Evolutionary conservation across 1,140 invertebrate genomes (phyloP).

Genomic region (Ganaspis sp.): DNA sequence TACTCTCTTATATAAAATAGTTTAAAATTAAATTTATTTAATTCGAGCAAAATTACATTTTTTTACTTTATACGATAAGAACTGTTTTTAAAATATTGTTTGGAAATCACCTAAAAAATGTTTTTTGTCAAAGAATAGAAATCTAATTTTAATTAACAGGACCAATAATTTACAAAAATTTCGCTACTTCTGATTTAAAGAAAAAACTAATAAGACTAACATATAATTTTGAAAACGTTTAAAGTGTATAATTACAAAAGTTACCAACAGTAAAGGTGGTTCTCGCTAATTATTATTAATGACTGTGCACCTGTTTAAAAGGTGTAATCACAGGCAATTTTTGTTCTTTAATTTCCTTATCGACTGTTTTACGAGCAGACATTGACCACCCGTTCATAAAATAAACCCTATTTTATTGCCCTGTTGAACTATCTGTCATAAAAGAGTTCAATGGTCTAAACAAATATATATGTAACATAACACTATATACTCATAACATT

Average conservation of each 20-base stretch:
- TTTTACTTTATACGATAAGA: no score
- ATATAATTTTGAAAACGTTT: not conserved
- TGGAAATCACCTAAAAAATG: no score
- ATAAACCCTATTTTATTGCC: slow-evolving; percentile 46
- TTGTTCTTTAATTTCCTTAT: slow-evolving; percentile 42
- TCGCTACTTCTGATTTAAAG: no score
- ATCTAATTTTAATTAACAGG: no score
- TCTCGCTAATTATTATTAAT: not conserved
- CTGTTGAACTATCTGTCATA: slow-evolving; percentile 50
- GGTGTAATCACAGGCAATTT: not conserved
- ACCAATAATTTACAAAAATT: no score
- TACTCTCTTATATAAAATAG: no score
- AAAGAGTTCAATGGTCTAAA: slow-evolving; percentile 52
- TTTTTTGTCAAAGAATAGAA: no score
- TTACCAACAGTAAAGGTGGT: not conserved
- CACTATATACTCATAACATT: slow-evolving; percentile 45
- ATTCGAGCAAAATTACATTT: no score
- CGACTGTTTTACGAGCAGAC: slow-evolving; percentile 27
- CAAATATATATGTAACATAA: slow-evolving; percentile 38
- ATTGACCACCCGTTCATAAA: slow-evolving; percentile 34
- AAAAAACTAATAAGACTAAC: no score
- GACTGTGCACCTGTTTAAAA: not conserved
- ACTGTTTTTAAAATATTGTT: no score
- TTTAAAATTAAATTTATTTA: no score
- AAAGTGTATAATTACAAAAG: not conserved